Evolutionary conservation across 2,797 vertebrate genomes (phyloP).

Genomic region (Siniperca scherzeri): DNA sequence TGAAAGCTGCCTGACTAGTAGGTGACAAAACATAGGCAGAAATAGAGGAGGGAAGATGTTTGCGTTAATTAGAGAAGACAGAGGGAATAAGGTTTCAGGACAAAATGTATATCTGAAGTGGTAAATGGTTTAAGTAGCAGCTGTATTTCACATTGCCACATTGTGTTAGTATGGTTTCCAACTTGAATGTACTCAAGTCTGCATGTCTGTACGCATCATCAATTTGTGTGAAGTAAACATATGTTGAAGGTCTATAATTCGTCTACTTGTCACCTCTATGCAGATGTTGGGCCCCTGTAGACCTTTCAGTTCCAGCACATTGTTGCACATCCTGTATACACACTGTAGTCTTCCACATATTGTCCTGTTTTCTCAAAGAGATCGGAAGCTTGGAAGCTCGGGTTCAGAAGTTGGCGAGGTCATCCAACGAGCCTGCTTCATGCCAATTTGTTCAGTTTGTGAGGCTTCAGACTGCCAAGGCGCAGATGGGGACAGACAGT

Average conservation of each 20-base stretch:
- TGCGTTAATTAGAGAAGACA: background rate
- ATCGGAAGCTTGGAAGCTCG: background rate
- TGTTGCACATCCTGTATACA: background rate
- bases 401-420: constrained; percentile 13
- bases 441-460: constrained; percentile 43
- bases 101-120: background rate
- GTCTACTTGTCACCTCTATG: constrained; percentile 6
- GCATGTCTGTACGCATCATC: background rate
- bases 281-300: background rate
- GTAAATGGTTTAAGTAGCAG: background rate
- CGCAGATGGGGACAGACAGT: constrained; percentile 21
- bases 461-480: constrained; percentile 20
- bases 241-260: background rate
- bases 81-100: background rate
- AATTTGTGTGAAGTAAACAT: constrained; percentile 4
- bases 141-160: background rate
- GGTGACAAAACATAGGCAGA: background rate
- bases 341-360: background rate
- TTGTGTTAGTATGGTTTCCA: background rate
- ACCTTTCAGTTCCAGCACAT: background rate
- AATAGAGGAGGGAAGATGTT: background rate
- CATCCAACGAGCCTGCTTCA: constrained; percentile 2
- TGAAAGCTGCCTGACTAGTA: constrained; percentile 1
- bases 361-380: constrained; percentile 18
- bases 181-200: background rate